Conservation (phyloP, 2,888 invertebrate genomes). For the Myopa tessellatipennis region DNA sequence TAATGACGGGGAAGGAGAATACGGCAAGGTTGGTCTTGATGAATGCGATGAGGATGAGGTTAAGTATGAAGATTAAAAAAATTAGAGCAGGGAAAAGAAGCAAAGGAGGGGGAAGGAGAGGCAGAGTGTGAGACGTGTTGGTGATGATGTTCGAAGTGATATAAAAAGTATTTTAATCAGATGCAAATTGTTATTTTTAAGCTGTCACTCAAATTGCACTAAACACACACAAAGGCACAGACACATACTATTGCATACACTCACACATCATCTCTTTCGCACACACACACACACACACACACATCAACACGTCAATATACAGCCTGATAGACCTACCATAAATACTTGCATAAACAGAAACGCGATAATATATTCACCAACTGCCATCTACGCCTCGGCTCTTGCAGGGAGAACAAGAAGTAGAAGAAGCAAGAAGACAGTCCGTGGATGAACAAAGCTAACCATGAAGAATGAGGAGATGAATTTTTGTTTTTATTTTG, state of each 20-base stretch:
- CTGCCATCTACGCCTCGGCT: constrained; percentile 1
- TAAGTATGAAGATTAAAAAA: no score
- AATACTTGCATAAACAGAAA: constrained; percentile 50
- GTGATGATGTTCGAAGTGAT: background rate
- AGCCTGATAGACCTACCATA: background rate
- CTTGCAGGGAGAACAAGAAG: background rate
- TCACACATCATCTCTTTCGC: background rate
- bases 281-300: constrained; percentile 24
- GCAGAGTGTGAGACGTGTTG: background rate
- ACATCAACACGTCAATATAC: background rate
- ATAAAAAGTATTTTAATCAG: constrained; percentile 53
- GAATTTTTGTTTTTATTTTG: constrained; percentile 12
- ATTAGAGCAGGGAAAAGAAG: background rate
- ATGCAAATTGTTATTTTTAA: constrained; percentile 60
- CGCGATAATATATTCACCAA: constrained; percentile 40
- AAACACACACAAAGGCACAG: constrained; percentile 21
- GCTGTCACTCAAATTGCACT: constrained; percentile 47
- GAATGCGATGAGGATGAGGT: no score
- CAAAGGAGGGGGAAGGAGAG: background rate
- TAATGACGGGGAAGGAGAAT: background rate
- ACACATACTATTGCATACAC: background rate
- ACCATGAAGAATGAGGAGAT: background rate
- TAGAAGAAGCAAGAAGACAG: background rate
- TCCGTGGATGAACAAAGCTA: background rate
- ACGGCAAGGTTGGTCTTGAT: background rate